Evolutionary conservation across 2,113 vertebrate species (phyloP).

Genomic region (Chloropsis hardwickii): DNA sequence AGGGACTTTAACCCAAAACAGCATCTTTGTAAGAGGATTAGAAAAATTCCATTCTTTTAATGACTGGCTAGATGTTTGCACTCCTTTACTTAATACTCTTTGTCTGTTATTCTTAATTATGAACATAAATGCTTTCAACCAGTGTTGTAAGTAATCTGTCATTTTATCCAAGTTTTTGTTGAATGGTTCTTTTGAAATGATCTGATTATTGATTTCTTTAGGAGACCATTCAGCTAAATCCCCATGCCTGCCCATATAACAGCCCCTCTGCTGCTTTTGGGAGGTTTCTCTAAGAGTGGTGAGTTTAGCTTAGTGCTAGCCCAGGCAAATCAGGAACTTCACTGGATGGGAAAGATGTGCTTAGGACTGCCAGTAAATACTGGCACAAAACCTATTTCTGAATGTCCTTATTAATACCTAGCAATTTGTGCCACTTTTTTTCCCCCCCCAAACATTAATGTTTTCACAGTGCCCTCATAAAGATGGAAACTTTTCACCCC

Average conservation of each 20-base stretch:
- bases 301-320: neutral
- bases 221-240: neutral
- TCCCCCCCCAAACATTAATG: neutral
- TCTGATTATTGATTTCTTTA: constrained; percentile 30
- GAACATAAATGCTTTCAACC: constrained; percentile 38
- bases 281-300: neutral
- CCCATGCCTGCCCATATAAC: neutral
- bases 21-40: constrained; percentile 70
- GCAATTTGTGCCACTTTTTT: neutral
- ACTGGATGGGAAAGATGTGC: neutral
- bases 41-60: constrained; percentile 66
- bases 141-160: constrained; percentile 28
- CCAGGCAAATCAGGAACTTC: neutral
- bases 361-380: neutral
- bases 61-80: constrained; percentile 51
- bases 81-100: constrained; percentile 42
- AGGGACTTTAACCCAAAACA: constrained; percentile 58
- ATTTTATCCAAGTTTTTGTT: constrained; percentile 24
- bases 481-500: neutral
- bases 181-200: constrained; percentile 17
- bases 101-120: constrained; percentile 53
- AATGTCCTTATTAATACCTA: neutral
- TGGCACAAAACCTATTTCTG: neutral
- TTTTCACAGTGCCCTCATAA: neutral
- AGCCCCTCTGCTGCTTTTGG: neutral